Percentiles rank a stretch among this genome's conserved stretches.
These are phyloP conservation scores for Griposia aprilina DNA, from an alignment of 2,888 invertebrate species.

Conservation along the genomic window DNA sequence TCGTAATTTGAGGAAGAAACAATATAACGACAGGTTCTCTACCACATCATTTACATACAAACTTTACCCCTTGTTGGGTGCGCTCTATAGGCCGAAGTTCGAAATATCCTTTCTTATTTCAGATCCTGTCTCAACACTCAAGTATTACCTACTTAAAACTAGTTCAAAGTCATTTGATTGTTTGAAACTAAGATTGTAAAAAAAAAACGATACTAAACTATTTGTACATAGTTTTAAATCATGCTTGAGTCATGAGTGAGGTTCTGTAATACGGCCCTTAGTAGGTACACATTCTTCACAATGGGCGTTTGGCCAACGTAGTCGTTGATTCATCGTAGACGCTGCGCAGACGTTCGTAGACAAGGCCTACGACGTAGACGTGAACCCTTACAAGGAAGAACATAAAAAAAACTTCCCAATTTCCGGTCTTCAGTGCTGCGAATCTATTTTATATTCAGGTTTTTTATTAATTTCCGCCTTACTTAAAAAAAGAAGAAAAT, in stretches of 20 bases:
- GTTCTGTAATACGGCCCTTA: background rate
- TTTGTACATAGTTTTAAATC: background rate
- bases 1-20: background rate
- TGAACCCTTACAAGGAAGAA: background rate
- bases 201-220: no score
- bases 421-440: background rate
- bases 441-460: conserved; percentile 10
- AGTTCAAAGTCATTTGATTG: background rate
- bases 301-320: background rate
- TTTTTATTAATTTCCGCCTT: conserved; percentile 18
- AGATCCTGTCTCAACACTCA: background rate
- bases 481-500: background rate
- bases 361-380: background rate
- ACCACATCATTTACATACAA: background rate
- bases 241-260: background rate
- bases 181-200: no score
- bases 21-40: background rate
- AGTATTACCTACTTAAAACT: background rate
- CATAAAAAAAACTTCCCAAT: background rate
- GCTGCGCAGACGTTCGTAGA: background rate
- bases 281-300: background rate
- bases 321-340: background rate
- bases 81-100: background rate
- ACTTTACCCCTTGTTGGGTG: background rate
- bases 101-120: background rate